Conservation (phyloP, 2,888 invertebrate genomes). For the Cerastoderma edule region DNA sequence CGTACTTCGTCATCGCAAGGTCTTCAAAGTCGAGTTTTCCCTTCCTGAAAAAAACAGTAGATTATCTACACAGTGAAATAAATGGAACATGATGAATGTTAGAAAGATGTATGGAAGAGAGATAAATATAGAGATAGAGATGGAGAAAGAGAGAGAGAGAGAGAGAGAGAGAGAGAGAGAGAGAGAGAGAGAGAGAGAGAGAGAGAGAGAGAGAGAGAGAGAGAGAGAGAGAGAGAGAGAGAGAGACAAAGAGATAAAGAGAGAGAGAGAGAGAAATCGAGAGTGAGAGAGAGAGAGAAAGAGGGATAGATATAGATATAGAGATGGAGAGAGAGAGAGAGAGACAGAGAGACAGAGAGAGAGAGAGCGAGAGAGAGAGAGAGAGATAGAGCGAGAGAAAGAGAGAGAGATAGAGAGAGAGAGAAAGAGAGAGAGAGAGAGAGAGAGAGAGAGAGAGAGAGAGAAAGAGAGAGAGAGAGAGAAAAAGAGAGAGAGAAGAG, state of each 20-base stretch:
- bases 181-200: not conserved
- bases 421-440: no score
- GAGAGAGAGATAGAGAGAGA: no score
- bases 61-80: not conserved
- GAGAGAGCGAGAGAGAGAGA: not conserved
- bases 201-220: not conserved
- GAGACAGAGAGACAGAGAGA: not conserved
- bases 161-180: not conserved
- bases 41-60: conserved; percentile 39
- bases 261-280: not conserved
- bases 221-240: no score
- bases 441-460: no score
- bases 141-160: not conserved
- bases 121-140: not conserved
- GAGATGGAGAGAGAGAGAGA: not conserved
- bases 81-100: not conserved
- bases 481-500: not conserved
- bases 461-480: conserved; percentile 5
- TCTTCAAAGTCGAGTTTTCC: conserved; percentile 76
- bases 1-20: conserved; percentile 72
- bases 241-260: not conserved
- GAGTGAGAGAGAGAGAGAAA: not conserved
- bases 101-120: not conserved
- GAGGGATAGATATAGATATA: not conserved
- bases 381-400: not conserved